Percentiles rank a stretch among this genome's conserved stretches.
These are phyloP conservation scores for Melitaea athalia DNA, from an alignment of 2,888 invertebrate genomes.

Conservation along the genomic window DNA sequence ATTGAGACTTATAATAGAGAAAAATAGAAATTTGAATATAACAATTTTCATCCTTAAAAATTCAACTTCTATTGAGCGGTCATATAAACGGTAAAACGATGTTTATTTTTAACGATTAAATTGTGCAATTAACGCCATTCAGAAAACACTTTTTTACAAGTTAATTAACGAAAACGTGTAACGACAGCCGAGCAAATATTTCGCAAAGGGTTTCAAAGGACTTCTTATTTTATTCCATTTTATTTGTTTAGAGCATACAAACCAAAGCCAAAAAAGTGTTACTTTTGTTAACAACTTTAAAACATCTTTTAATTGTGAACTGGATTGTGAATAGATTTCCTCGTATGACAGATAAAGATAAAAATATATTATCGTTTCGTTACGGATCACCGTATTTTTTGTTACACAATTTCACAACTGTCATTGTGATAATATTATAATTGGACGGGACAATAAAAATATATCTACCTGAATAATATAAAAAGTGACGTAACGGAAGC, in stretches of 20 bases:
- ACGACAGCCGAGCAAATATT: background rate
- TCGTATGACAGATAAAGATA: background rate
- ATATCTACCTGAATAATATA: background rate
- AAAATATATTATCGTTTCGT: background rate
- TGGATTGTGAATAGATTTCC: conserved; percentile 7
- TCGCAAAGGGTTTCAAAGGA: background rate
- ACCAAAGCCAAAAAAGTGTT: background rate
- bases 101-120: background rate
- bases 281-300: background rate
- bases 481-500: background rate
- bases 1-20: too few relatives aligned
- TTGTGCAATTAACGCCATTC: background rate
- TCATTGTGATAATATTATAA: conserved; percentile 1
- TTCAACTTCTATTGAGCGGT: too few relatives aligned
- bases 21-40: too few relatives aligned
- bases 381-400: background rate
- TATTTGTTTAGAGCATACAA: conserved; percentile 1
- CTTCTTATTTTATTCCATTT: background rate
- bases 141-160: background rate
- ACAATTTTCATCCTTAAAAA: too few relatives aligned
- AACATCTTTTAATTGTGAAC: conserved; percentile 2
- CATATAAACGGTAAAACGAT: too few relatives aligned
- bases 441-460: conserved; percentile 8
- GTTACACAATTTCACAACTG: conserved; percentile 5
- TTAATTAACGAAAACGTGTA: background rate